phyloP scores from a whole-genome alignment of 2,797 vertebrate genomes.

The Silurus lanzhouensis region DNA sequence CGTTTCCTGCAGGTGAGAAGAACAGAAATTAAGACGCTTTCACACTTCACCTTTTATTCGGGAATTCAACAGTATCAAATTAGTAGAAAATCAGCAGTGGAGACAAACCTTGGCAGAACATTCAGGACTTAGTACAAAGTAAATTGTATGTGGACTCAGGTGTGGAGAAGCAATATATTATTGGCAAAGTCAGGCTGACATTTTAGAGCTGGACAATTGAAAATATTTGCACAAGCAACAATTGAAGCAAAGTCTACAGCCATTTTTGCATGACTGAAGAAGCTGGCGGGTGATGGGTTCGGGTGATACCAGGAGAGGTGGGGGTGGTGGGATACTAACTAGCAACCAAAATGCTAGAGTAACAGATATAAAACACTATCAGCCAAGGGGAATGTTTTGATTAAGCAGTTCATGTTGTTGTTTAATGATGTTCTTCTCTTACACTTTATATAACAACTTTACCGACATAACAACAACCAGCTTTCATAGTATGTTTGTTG shows the following conservation, averaged over 20 bases:
- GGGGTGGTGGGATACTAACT: not conserved
- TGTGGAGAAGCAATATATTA: not conserved
- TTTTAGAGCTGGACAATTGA: not conserved
- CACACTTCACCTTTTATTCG: not conserved
- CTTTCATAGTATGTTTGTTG: not conserved
- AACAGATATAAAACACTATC: not conserved
- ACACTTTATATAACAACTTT: not conserved
- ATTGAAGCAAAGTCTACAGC: not conserved
- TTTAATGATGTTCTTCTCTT: not conserved
- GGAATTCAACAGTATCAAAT: not conserved
- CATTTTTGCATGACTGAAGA: not conserved
- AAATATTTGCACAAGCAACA: not conserved
- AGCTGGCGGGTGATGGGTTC: not conserved
- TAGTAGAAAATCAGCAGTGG: not conserved
- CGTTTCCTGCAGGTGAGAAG: conserved; percentile 79
- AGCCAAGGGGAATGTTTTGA: not conserved
- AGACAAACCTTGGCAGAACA: not conserved
- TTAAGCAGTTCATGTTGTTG: not conserved
- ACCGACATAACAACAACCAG: not conserved
- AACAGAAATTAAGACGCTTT: not conserved
- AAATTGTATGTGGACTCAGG: not conserved
- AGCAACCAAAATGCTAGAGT: not conserved
- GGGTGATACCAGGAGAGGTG: not conserved
- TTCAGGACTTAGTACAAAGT: not conserved
- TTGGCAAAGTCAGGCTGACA: not conserved